Conservation (phyloP, 2,113 vertebrate genomes). For the Myotis lucifugus region DNA sequence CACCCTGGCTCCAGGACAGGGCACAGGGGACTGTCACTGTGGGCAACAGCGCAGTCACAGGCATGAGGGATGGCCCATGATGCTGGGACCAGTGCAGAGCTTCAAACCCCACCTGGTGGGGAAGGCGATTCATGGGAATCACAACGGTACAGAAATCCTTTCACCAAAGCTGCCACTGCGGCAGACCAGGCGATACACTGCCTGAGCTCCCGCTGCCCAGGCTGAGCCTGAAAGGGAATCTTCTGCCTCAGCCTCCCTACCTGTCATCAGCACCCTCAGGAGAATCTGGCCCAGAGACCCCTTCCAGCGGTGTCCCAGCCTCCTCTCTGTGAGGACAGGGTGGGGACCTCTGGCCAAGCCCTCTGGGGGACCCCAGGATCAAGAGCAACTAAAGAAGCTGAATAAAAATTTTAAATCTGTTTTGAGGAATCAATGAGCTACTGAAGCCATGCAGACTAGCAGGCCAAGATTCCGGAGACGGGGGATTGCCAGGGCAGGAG, state of each 20-base stretch:
- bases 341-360: not conserved
- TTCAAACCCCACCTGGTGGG: not conserved
- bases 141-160: not conserved
- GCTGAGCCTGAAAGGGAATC: not conserved
- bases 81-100: accelerated
- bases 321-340: accelerated
- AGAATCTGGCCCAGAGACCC: not conserved
- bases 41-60: not conserved
- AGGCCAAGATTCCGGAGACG: not conserved
- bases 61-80: not conserved
- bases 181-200: not conserved
- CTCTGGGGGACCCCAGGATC: too few species aligned
- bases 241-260: not conserved
- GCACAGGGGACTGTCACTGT: not conserved
- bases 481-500: not conserved
- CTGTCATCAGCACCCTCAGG: not conserved
- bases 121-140: not conserved
- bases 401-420: not conserved
- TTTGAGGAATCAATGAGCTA: not conserved
- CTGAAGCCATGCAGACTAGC: accelerated
- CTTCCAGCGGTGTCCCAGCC: not conserved
- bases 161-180: not conserved
- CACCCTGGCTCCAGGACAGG: too few species aligned
- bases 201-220: not conserved
- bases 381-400: not conserved